A percentile compares a stretch with the other conserved stretches of the same genome.
Conservation (phyloP, 1,140 invertebrate genomes). For the Ceratina calcarata region DNA sequence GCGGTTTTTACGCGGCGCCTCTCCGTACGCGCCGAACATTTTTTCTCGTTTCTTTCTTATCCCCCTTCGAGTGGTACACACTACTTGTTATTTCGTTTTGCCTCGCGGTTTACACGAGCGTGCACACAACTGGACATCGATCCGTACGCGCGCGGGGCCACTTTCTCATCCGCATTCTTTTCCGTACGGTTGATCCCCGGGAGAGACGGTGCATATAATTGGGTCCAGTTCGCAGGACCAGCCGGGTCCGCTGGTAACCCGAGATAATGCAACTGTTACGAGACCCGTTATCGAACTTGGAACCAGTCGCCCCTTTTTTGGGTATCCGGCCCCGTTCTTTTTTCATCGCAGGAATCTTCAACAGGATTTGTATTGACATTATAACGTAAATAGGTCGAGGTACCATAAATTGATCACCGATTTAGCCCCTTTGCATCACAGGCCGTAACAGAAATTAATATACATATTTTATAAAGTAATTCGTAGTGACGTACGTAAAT, state of each 20-base stretch:
- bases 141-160: slow-evolving; percentile 10
- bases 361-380: too few species aligned
- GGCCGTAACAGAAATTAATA: too few species aligned
- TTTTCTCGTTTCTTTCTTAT: background rate
- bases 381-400: too few species aligned
- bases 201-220: slow-evolving; percentile 36
- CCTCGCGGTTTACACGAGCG: slow-evolving; percentile 9
- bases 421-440: too few species aligned
- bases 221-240: slow-evolving; percentile 36
- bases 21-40: background rate
- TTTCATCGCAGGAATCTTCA: background rate
- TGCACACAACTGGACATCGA: slow-evolving; percentile 25
- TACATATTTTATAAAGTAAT: too few species aligned
- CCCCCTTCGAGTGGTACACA: too few species aligned
- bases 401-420: too few species aligned
- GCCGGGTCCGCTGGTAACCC: slow-evolving; percentile 2
- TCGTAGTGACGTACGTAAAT: too few species aligned
- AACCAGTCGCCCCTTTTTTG: slow-evolving; percentile 25
- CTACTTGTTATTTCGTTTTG: background rate
- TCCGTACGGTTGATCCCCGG: slow-evolving; percentile 20
- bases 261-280: slow-evolving; percentile 59
- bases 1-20: background rate
- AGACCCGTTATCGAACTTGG: slow-evolving; percentile 63
- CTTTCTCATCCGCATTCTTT: slow-evolving; percentile 53
- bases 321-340: background rate